Evolutionary conservation across 2,113 vertebrate genomes (phyloP).

Genomic region (Atlantisia rogersi): DNA sequence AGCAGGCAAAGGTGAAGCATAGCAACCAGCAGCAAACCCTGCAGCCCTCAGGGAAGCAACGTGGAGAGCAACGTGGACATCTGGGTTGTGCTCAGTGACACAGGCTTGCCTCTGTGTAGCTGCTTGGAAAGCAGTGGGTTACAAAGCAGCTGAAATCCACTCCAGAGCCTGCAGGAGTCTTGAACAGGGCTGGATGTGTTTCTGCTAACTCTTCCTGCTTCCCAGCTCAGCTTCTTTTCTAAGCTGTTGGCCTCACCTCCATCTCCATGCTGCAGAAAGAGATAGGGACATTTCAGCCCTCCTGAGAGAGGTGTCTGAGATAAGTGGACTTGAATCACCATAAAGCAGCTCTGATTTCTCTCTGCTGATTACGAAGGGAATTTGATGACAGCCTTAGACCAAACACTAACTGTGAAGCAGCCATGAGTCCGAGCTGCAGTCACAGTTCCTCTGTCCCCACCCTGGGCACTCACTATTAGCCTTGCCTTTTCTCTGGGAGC

Average conservation of each 20-base stretch:
- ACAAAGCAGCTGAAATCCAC: not conserved
- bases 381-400: slow-evolving; percentile 28
- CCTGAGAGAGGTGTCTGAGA: slow-evolving; percentile 45
- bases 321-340: slow-evolving; percentile 41
- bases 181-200: not conserved
- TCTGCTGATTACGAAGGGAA: not conserved
- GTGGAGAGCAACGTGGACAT: not conserved
- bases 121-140: not conserved
- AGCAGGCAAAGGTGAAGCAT: not conserved
- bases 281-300: slow-evolving; percentile 41
- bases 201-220: not conserved
- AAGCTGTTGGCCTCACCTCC: not conserved
- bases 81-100: not conserved
- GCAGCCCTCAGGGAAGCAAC: not conserved
- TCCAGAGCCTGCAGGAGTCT: not conserved
- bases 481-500: not conserved
- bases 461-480: not conserved
- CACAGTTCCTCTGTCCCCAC: not conserved
- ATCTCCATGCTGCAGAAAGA: slow-evolving; percentile 25
- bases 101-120: not conserved
- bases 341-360: slow-evolving; percentile 54
- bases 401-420: not conserved
- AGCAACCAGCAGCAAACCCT: not conserved
- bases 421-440: not conserved
- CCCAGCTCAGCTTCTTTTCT: not conserved